Base-by-base conservation (phyloP, 1,140 invertebrate genomes). In the Daktulosphaira vitifoliae region DNA sequence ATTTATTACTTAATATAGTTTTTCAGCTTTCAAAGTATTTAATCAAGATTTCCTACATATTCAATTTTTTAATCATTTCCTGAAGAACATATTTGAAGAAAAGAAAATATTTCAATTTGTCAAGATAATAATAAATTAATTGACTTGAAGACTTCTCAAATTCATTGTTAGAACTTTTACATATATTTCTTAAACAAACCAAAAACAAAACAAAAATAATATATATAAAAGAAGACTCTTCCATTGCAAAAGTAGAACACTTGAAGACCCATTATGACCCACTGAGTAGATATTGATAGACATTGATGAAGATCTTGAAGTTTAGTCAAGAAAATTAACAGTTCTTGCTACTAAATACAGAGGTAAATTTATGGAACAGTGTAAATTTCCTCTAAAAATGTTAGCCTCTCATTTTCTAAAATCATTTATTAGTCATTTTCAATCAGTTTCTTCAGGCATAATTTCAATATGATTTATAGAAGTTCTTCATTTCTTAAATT, bases 51-150 rank as follows among this genome's bases (percentile, higher is more conserved):
- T 62, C 42, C 44, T 42, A 62, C 56, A 62, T 62, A 62, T 62
- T 62, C 56, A 62, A 62, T 62, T 62, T 62, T 62, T 62, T 62
- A 62, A 46, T 48, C 56, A 62, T 62, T 62, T 62, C 56, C 42
- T 62, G 56, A 62, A 62, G 56, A 62, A 33, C 56, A 62, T 59
- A 59, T 62, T 62, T 42, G 56, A 62, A 62, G 56, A 62, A 62
- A 48, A 59, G 9, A 46, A 42, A 62, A 62, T 62, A 48, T 48
- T 62, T 46, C 56, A 48, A 46, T 46, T 25, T 62, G 25, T 62
- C 56, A 62, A 62, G 56, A 62, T 62, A 48, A 33, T 62, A 46
- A 48, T 62, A 62, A 16, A 46, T 46, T 46, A 48, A 62, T 62
- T 62, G 56, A 62, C 42, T 62, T 62, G 56, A 62, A 62, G 56